phyloP scores from a whole-genome alignment of 2,797 vertebrate genomes.

The Alca torda region DNA sequence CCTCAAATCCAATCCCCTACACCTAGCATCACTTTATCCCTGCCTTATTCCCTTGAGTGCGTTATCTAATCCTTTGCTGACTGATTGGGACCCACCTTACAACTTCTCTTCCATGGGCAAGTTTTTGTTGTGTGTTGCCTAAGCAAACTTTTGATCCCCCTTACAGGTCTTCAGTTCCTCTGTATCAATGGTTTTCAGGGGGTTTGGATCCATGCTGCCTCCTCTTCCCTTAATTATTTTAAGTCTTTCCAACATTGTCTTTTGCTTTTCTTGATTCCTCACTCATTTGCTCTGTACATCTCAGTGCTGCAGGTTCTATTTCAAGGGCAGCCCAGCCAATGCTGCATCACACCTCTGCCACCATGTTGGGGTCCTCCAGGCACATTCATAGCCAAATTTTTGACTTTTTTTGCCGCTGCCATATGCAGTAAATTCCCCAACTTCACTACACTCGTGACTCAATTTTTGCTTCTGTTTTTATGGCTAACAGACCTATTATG shows the following conservation, averaged over 20 bases:
- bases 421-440: background rate
- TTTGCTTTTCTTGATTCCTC: background rate
- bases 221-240: background rate
- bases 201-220: background rate
- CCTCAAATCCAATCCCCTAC: slow-evolving; percentile 5
- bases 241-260: background rate
- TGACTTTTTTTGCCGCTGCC: background rate
- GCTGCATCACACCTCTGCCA: background rate
- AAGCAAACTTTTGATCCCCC: background rate
- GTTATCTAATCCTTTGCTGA: slow-evolving; percentile 58
- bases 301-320: background rate
- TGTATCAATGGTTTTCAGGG: background rate
- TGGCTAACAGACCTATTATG: fast-evolving
- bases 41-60: background rate
- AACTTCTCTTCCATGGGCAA: slow-evolving; percentile 4
- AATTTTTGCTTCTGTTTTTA: background rate
- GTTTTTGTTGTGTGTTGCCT: background rate
- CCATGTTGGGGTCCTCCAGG: background rate
- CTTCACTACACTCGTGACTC: background rate
- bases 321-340: background rate
- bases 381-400: background rate
- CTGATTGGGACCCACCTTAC: slow-evolving; percentile 41
- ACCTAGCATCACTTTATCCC: slow-evolving; percentile 35
- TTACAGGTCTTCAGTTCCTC: background rate
- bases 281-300: background rate